Conservation (phyloP, 1,140 invertebrate species). For the Zeugodacus cucurbitae region DNA sequence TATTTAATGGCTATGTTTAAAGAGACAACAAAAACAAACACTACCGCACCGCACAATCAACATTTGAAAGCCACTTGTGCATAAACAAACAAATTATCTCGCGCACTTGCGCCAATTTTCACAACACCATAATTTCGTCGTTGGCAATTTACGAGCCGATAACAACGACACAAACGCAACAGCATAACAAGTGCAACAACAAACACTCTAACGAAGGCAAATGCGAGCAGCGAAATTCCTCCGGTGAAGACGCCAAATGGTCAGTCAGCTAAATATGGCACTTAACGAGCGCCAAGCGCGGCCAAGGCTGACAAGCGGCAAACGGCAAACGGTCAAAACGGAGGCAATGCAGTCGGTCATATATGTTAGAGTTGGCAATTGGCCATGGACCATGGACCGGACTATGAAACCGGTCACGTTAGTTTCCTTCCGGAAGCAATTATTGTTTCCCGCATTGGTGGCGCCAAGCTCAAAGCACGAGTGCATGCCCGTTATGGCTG, state of each 20-base stretch:
- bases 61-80: neutral
- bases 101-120: slow-evolving; percentile 7
- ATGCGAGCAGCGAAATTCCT: neutral
- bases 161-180: neutral
- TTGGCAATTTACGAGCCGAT: neutral
- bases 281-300: neutral
- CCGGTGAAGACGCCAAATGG: slow-evolving; percentile 10
- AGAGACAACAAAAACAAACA: neutral
- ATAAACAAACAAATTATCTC: slow-evolving; percentile 19
- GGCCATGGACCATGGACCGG: no score
- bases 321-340: no score
- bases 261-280: neutral
- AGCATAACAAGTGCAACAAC: neutral
- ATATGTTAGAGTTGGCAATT: neutral
- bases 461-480: neutral
- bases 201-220: neutral
- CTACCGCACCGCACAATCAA: neutral
- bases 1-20: neutral
- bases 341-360: neutral
- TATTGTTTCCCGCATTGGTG: slow-evolving; percentile 36
- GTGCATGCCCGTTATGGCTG: neutral
- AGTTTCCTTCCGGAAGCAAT: slow-evolving; percentile 45
- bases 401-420: slow-evolving; percentile 24
- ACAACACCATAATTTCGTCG: slow-evolving; percentile 24
- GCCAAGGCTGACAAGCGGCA: neutral